Conservation (phyloP, 2,797 vertebrate species). For the Momotus momota region DNA sequence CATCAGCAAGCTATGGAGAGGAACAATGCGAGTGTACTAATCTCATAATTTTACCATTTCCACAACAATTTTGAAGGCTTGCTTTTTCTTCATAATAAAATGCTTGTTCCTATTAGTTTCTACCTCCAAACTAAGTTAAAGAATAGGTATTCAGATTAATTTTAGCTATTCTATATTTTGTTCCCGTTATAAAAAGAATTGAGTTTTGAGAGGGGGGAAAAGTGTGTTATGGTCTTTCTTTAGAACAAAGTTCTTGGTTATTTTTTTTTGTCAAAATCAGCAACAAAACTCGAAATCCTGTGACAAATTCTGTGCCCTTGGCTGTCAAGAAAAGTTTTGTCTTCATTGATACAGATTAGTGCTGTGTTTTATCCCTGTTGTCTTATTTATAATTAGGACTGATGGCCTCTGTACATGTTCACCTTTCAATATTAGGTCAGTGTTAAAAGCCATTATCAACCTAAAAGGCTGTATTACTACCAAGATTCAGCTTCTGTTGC, state of each 20-base stretch:
- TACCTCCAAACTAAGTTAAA: neutral
- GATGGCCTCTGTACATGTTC: neutral
- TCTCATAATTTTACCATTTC: neutral
- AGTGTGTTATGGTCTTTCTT: neutral
- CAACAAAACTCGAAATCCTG: neutral
- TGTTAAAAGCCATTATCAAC: slow-evolving; percentile 22
- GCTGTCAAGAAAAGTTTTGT: neutral
- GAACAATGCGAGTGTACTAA: neutral
- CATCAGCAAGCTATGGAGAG: neutral
- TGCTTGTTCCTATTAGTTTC: neutral
- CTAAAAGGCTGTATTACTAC: slow-evolving; percentile 1
- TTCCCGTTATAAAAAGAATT: neutral
- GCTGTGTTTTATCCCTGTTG: neutral
- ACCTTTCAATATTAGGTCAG: slow-evolving; percentile 21
- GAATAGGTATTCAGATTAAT: neutral
- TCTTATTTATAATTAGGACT: slow-evolving; percentile 5
- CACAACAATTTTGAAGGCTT: neutral
- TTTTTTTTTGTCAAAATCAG: neutral
- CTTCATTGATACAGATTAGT: neutral
- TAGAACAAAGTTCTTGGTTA: neutral
- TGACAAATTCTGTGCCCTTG: neutral
- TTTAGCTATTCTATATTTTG: neutral
- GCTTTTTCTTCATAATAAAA: neutral
- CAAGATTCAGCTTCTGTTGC: slow-evolving; percentile 25
- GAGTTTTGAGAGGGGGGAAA: neutral